Percentiles rank a stretch among this genome's conserved stretches.
These are phyloP conservation scores for Ictalurus furcatus DNA, from an alignment of 2,113 vertebrate genomes.

Conservation along the genomic window DNA sequence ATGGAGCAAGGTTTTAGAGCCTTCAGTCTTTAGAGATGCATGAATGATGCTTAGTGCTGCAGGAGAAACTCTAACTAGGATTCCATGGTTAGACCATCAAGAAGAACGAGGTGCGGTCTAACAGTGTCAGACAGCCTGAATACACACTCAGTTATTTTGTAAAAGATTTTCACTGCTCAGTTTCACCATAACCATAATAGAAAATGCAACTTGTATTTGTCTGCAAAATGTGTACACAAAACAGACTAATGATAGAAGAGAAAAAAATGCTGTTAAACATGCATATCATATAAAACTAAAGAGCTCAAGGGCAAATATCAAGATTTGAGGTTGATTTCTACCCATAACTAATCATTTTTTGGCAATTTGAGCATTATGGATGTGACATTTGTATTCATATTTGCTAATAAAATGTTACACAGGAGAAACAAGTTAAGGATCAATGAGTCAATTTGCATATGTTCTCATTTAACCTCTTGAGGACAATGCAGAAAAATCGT, in stretches of 20 bases:
- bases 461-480: not conserved
- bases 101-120: slow-evolving; percentile 35
- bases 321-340: not conserved
- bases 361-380: not conserved
- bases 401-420: not conserved
- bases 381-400: not conserved
- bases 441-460: not conserved
- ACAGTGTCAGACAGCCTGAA: slow-evolving; percentile 63
- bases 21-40: slow-evolving; percentile 15
- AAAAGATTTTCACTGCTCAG: not conserved
- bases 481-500: not conserved
- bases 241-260: not conserved
- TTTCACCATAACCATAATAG: not conserved
- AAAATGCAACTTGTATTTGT: not conserved
- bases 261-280: not conserved
- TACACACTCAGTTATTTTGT: slow-evolving; percentile 57
- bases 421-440: not conserved
- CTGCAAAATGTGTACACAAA: not conserved
- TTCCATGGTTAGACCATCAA: slow-evolving; percentile 12
- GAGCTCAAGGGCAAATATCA: not conserved
- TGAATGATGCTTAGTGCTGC: slow-evolving; percentile 21
- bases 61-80: slow-evolving; percentile 24
- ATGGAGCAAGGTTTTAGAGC: slow-evolving; percentile 22
- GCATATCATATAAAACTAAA: not conserved
- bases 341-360: not conserved